Conservation (phyloP, 2,113 vertebrate genomes). For the Mohoua ochrocephala region DNA sequence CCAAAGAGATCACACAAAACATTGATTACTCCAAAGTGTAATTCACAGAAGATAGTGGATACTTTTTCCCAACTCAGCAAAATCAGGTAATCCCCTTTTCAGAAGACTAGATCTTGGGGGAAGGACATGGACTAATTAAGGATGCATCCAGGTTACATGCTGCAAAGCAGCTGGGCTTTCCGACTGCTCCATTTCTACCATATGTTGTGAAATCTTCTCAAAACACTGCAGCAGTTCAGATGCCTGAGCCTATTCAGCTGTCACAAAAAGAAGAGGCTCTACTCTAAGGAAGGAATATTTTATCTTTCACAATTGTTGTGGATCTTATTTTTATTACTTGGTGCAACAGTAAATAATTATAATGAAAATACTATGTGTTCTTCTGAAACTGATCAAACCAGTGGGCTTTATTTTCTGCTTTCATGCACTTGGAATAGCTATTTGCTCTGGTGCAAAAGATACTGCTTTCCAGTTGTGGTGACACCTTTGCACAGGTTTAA, state of each 20-base stretch:
- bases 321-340: not conserved
- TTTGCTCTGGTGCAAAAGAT: not conserved
- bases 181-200: not conserved
- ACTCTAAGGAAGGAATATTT: not conserved
- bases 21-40: not conserved
- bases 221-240: not conserved
- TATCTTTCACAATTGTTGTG: not conserved
- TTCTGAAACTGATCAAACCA: not conserved
- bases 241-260: not conserved
- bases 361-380: not conserved
- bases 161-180: conserved; percentile 40
- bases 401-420: not conserved
- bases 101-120: not conserved
- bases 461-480: not conserved
- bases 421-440: not conserved
- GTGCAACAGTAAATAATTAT: not conserved
- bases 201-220: conserved; percentile 35
- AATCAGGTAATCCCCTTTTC: not conserved
- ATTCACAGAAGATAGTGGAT: not conserved
- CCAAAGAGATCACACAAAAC: not conserved
- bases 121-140: conserved; percentile 32
- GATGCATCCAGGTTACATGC: not conserved
- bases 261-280: not conserved
- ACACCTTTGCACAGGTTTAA: not conserved
- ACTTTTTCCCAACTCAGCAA: not conserved